A percentile compares a stretch with the other conserved stretches of the same genome.
These are phyloP conservation scores for Calidris pygmaea DNA, from an alignment of 2,113 vertebrate species.

Conservation along the genomic window DNA sequence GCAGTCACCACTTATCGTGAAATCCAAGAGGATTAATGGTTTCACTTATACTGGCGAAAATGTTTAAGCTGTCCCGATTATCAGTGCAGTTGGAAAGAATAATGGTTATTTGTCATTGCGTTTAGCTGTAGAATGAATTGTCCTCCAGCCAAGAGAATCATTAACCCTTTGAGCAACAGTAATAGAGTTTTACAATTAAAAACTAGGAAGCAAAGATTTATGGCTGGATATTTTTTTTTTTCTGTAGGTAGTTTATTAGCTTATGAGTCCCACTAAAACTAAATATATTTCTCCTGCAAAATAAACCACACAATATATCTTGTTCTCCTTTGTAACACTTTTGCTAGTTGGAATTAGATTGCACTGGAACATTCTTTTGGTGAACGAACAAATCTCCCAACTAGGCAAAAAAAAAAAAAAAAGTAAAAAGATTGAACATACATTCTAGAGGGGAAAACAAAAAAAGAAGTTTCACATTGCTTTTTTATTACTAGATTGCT, in stretches of 20 bases:
- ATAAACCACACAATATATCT: neutral
- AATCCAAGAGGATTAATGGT: conserved; percentile 99
- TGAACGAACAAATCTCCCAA: conserved; percentile 3
- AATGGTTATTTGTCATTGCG: conserved; percentile 99
- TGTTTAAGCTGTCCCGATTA: conserved; percentile 99
- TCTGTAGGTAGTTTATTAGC: neutral
- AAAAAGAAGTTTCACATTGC: neutral
- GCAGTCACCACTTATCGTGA: conserved; percentile 95
- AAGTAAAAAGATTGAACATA: neutral
- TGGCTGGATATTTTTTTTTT: neutral
- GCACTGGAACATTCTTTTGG: neutral
- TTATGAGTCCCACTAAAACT: neutral
- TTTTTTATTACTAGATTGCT: neutral
- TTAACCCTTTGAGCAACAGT: conserved; percentile 86
- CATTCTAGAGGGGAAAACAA: neutral
- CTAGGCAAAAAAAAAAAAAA: neutral
- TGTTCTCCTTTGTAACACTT: neutral
- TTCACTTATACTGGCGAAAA: conserved; percentile 97
- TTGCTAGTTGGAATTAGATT: conserved; percentile 15
- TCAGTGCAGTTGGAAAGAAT: conserved; percentile 97
- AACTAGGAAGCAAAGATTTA: conserved; percentile 41
- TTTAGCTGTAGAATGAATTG: conserved; percentile 91
- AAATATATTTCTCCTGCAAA: neutral
- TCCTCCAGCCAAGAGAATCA: conserved; percentile 81
- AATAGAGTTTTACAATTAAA: conserved; percentile 69